Conservation (phyloP, 2,113 vertebrate genomes). For the Vireo altiloquus region DNA sequence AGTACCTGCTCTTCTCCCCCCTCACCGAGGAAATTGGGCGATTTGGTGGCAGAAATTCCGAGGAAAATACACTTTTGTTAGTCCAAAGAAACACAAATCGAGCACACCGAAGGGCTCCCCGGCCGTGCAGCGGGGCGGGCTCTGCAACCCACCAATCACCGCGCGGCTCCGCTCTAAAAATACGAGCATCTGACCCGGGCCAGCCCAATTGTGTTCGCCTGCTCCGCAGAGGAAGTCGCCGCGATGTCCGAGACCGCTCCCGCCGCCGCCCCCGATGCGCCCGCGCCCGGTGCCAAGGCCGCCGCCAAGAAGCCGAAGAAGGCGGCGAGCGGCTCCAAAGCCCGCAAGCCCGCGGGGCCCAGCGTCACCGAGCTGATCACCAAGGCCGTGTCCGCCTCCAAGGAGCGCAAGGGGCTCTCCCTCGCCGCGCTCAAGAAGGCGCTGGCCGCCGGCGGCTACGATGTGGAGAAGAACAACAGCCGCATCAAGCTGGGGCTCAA, state of each 20-base stretch:
- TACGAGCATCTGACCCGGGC: conserved; percentile 52
- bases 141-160: conserved; percentile 72
- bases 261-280: conserved; percentile 38
- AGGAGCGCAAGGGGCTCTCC: conserved; percentile 72
- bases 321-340: conserved; percentile 48
- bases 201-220: conserved; percentile 29
- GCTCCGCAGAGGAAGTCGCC: background rate
- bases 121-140: conserved; percentile 59
- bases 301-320: conserved; percentile 74
- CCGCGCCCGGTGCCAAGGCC: conserved; percentile 52
- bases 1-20: conserved; percentile 44
- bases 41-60: conserved; percentile 51
- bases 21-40: background rate
- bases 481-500: conserved; percentile 70
- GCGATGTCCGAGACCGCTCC: conserved; percentile 76
- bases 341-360: background rate
- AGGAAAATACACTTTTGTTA: conserved; percentile 72
- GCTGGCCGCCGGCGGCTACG: conserved; percentile 76
- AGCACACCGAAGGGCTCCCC: conserved; percentile 43
- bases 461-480: conserved; percentile 78
- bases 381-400: conserved; percentile 71
- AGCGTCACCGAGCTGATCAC: conserved; percentile 73
- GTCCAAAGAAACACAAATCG: conserved; percentile 77
- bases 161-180: conserved; percentile 74
- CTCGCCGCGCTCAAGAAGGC: conserved; percentile 77